These are phyloP conservation scores for Harpalus rufipes DNA, from an alignment of 2,888 invertebrate species.

Conservation along the genomic window DNA sequence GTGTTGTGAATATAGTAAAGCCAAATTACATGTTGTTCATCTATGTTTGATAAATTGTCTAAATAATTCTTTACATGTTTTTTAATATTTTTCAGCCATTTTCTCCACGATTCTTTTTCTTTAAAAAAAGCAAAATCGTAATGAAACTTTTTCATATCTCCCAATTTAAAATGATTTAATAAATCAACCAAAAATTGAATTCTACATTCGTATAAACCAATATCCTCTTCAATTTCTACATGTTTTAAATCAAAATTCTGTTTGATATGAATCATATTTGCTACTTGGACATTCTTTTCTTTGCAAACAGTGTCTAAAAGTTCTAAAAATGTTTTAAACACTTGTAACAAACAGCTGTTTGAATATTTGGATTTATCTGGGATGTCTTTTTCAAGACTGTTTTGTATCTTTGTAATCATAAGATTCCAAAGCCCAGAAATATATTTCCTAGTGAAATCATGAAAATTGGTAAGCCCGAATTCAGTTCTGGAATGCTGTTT, in stretches of 20 bases:
- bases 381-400: neutral
- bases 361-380: constrained; percentile 4
- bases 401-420: constrained; percentile 1
- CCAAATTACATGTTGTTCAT: constrained; percentile 9
- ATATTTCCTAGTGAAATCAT: constrained; percentile 5
- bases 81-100: neutral
- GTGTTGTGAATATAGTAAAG: constrained; percentile 22
- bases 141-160: neutral
- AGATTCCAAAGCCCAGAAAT: constrained; percentile 1
- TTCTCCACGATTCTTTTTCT: neutral
- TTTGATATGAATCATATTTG: neutral
- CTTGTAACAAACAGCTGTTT: neutral
- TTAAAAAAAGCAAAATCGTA: constrained; percentile 12
- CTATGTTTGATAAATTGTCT: neutral
- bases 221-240: neutral
- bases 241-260: constrained; percentile 9
- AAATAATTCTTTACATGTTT: neutral
- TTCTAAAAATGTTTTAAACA: constrained; percentile 31
- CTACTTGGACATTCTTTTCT: neutral
- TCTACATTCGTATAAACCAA: neutral
- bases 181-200: neutral
- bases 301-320: neutral
- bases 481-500: constrained; percentile 4
- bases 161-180: constrained; percentile 22
- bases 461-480: neutral